These are phyloP conservation scores for Sander vitreus DNA, from an alignment of 2,113 vertebrate genomes.

Conservation along the genomic window DNA sequence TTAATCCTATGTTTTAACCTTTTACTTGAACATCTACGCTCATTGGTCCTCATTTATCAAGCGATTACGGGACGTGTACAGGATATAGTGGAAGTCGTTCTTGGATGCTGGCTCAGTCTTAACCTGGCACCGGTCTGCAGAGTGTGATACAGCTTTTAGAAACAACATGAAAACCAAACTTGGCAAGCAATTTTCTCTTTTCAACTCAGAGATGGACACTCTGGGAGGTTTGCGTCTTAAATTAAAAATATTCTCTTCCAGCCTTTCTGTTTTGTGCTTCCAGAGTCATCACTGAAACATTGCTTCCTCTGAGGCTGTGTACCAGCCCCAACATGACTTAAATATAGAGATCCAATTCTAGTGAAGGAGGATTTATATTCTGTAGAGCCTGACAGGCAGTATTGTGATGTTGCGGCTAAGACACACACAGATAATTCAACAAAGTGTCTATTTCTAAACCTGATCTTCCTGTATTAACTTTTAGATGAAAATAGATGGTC, in stretches of 20 bases:
- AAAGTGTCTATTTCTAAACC: background rate
- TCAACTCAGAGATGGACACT: background rate
- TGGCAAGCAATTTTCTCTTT: background rate
- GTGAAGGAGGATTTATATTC: constrained; percentile 7
- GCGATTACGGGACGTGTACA: background rate
- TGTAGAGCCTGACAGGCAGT: background rate
- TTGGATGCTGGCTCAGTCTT: background rate
- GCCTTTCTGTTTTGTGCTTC: background rate
- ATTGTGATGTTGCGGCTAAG: background rate
- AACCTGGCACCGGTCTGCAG: background rate
- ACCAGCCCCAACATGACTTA: background rate
- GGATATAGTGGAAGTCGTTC: background rate
- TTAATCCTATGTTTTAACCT: constrained; percentile 16
- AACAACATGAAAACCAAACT: background rate
- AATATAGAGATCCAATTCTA: constrained; percentile 8
- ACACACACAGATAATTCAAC: background rate
- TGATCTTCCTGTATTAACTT: background rate
- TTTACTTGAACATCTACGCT: background rate
- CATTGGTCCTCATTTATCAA: constrained; percentile 7
- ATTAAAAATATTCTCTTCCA: constrained; percentile 21
- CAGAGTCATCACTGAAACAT: constrained; percentile 8
- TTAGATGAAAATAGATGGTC: background rate
- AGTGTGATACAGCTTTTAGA: background rate
- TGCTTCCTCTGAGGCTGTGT: background rate
- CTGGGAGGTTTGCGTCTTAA: constrained; percentile 3